These are phyloP conservation scores for Scelioninae gen. 2 DNA, from an alignment of 2,888 invertebrate species.

Conservation along the genomic window DNA sequence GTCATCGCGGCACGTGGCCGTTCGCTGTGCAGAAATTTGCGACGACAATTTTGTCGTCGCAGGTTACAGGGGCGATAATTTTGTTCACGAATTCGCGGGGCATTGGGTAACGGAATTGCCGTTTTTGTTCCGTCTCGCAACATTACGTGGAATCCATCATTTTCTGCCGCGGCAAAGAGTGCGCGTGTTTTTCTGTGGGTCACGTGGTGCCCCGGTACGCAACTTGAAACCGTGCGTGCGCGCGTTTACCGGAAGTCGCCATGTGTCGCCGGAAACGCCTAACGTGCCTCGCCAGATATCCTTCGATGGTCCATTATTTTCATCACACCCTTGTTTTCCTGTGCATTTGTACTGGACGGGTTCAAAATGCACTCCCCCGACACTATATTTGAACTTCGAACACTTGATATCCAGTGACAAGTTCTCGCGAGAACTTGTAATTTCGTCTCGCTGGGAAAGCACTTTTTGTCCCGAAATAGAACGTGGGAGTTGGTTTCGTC, in stretches of 20 bases:
- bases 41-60: too few species aligned
- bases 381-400: conserved; percentile 49
- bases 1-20: conserved; percentile 59
- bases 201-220: conserved; percentile 43
- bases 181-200: conserved; percentile 23
- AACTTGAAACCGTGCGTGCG: conserved; percentile 59
- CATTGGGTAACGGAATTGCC: too few species aligned
- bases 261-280: conserved; percentile 66
- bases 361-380: conserved; percentile 39
- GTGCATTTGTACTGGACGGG: conserved; percentile 42
- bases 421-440: conserved; percentile 38
- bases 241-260: conserved; percentile 65
- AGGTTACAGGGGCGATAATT: too few species aligned
- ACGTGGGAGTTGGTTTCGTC: not conserved
- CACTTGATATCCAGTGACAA: conserved; percentile 53
- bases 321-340: conserved; percentile 59
- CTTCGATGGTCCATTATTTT: conserved; percentile 60
- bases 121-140: not conserved
- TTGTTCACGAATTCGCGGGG: too few species aligned
- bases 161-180: not conserved
- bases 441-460: conserved; percentile 4
- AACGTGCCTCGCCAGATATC: conserved; percentile 55
- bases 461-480: not conserved
- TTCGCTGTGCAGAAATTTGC: not conserved
- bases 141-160: not conserved